Percentiles rank a stretch among this genome's conserved stretches.
These are phyloP conservation scores for Dermatophagoides farinae DNA, from an alignment of 1,140 invertebrate species.

Conservation along the genomic window DNA sequence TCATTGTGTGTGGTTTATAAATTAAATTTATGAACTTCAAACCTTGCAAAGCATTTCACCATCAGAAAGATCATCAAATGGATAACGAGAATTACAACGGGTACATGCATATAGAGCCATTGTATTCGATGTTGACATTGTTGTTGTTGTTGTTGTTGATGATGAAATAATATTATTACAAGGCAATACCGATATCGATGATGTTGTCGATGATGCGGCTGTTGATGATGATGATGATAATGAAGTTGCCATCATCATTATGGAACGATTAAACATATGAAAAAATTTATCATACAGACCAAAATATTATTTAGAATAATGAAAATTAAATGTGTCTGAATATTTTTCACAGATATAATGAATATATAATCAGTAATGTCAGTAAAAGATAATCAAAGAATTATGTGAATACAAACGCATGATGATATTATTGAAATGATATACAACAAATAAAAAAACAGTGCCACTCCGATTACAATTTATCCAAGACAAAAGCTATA, in stretches of 20 bases:
- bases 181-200: not conserved
- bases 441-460: too few species aligned
- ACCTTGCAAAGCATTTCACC: conserved; percentile 92
- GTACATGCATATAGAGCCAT: conserved; percentile 57
- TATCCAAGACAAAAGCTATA: not conserved
- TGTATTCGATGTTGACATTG: not conserved
- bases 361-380: too few species aligned
- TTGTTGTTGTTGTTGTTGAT: too few species aligned
- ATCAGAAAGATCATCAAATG: conserved; percentile 79
- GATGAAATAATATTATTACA: not conserved
- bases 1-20: not conserved
- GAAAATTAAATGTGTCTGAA: not conserved
- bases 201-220: not conserved
- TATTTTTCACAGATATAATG: too few species aligned
- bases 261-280: not conserved
- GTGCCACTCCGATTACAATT: too few species aligned
- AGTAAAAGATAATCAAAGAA: too few species aligned
- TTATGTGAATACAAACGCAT: too few species aligned
- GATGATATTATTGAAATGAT: too few species aligned
- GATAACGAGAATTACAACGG: conserved; percentile 76
- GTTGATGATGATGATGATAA: not conserved
- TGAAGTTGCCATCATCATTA: not conserved
- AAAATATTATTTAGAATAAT: not conserved
- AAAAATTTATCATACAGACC: not conserved
- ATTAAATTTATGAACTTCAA: conserved; percentile 22